These are phyloP conservation scores for Nettapus auritus DNA, from an alignment of 2,113 vertebrate genomes.

Conservation along the genomic window DNA sequence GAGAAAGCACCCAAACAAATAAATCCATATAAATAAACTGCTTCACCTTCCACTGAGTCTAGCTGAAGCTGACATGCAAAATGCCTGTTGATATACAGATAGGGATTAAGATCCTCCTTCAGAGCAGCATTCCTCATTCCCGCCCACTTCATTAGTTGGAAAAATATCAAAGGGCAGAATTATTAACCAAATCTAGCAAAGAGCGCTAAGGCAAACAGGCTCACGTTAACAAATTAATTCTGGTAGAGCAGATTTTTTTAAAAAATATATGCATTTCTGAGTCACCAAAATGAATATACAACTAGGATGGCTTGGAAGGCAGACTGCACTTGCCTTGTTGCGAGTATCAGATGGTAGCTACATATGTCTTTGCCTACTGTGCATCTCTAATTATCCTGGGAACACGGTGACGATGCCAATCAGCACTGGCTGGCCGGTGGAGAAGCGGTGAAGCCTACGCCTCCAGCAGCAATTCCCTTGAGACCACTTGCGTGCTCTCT, in stretches of 20 bases:
- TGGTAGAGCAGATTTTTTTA: neutral
- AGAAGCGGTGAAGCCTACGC: neutral
- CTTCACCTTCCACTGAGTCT: neutral
- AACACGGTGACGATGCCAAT: neutral
- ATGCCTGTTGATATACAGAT: neutral
- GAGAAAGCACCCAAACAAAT: neutral
- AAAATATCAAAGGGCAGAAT: neutral
- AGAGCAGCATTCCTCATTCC: neutral
- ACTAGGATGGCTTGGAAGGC: neutral
- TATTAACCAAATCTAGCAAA: neutral
- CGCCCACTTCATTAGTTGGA: neutral
- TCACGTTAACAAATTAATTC: neutral
- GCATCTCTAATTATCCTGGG: neutral
- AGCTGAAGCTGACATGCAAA: neutral
- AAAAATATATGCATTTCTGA: neutral
- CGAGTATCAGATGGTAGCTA: neutral
- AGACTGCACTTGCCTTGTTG: neutral
- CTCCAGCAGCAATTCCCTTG: neutral
- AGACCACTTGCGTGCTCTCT: neutral
- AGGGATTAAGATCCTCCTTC: neutral
- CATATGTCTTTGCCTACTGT: neutral
- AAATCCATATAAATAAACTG: neutral
- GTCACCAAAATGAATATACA: neutral
- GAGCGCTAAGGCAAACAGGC: neutral
- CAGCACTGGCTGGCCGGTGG: neutral